These are phyloP conservation scores for Pygoscelis antarcticus DNA, from an alignment of 2,113 vertebrate genomes.

Conservation along the genomic window DNA sequence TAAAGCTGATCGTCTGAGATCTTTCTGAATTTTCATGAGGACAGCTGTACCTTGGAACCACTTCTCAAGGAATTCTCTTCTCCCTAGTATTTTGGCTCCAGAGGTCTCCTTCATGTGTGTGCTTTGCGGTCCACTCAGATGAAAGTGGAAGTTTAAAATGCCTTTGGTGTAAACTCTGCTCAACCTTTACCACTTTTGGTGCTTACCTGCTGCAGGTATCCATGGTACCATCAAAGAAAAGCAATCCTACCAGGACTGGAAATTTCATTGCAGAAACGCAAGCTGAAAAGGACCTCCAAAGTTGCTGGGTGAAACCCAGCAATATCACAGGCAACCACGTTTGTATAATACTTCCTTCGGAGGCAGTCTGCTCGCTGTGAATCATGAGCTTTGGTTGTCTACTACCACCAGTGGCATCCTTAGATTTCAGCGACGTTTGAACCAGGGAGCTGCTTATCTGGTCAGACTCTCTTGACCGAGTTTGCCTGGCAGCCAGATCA, in stretches of 20 bases:
- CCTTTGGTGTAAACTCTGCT: not conserved
- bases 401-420: not conserved
- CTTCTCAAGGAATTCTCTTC: not conserved
- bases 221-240: not conserved
- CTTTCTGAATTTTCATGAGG: not conserved
- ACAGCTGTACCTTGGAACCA: not conserved
- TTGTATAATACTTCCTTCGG: not conserved
- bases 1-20: not conserved
- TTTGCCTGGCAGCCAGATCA: not conserved
- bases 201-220: not conserved
- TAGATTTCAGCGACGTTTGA: rapidly evolving
- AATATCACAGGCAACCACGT: not conserved
- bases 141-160: not conserved
- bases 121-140: not conserved
- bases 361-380: not conserved
- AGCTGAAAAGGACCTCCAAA: not conserved
- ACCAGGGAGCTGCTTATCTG: not conserved
- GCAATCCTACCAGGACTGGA: not conserved
- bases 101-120: not conserved
- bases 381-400: not conserved
- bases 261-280: not conserved
- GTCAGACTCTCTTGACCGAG: not conserved
- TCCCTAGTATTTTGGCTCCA: not conserved
- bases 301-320: not conserved
- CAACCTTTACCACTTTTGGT: not conserved